Conservation (phyloP, 2,113 vertebrate genomes). For the Halcyon malimbica region DNA sequence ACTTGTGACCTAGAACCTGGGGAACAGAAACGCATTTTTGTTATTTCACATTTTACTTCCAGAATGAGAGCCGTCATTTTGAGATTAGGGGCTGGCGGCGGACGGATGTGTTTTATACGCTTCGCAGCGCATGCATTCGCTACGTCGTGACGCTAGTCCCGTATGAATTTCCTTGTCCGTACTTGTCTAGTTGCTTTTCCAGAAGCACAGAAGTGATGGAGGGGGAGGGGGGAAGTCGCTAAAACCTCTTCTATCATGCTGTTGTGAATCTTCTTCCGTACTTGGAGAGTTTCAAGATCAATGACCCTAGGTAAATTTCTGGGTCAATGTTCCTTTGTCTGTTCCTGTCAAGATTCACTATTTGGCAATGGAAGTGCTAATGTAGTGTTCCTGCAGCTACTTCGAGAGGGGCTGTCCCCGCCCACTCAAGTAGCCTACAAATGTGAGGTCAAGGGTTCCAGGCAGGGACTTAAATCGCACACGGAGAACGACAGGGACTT, state of each 20-base stretch:
- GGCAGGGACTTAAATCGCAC: not conserved
- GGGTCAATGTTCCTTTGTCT: not conserved
- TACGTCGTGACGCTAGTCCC: not conserved
- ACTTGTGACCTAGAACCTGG: not conserved
- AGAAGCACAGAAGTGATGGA: not conserved
- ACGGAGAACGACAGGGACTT: accelerated
- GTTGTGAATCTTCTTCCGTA: not conserved
- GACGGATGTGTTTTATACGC: not conserved
- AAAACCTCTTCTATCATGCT: not conserved
- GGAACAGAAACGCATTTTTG: not conserved
- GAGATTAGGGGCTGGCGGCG: not conserved
- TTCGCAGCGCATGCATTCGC: not conserved
- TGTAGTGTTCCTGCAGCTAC: not conserved
- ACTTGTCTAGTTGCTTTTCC: not conserved
- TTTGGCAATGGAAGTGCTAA: not conserved
- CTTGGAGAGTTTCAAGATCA: not conserved
- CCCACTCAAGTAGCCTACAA: not conserved
- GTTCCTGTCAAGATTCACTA: not conserved
- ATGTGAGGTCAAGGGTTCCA: accelerated
- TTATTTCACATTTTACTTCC: not conserved
- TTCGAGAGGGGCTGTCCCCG: not conserved
- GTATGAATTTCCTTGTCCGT: not conserved
- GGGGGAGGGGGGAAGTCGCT: not conserved
- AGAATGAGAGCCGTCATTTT: not conserved
- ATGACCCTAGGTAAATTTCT: not conserved